These are phyloP conservation scores for Drosophila setosimentum DNA, from an alignment of 2,888 invertebrate species.

Conservation along the genomic window DNA sequence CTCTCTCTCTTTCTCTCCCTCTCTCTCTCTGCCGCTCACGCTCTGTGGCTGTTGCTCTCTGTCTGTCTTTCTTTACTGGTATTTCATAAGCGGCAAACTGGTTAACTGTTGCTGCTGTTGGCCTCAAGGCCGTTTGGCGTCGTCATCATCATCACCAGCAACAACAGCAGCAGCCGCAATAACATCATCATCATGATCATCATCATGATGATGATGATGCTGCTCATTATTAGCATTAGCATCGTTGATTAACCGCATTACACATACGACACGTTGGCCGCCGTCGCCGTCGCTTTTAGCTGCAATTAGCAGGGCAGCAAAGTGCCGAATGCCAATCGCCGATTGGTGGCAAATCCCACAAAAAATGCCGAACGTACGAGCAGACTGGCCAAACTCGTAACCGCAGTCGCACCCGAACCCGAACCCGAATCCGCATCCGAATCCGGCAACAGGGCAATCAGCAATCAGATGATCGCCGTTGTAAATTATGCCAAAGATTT, in stretches of 20 bases:
- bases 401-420: not conserved
- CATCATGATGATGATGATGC: constrained; percentile 14
- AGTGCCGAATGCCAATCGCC: constrained; percentile 19
- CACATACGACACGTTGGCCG: constrained; percentile 72
- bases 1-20: constrained; percentile 10
- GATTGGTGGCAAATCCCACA: constrained; percentile 5
- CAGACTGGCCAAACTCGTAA: not conserved
- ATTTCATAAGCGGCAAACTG: constrained; percentile 75
- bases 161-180: constrained; percentile 23
- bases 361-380: constrained; percentile 1
- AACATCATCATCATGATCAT: constrained; percentile 11
- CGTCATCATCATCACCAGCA: constrained; percentile 23
- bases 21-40: constrained; percentile 9
- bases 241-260: constrained; percentile 76
- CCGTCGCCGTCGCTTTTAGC: constrained; percentile 48
- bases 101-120: constrained; percentile 64
- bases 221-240: constrained; percentile 28
- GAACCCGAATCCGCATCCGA: constrained; percentile 24
- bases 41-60: constrained; percentile 6
- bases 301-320: constrained; percentile 77
- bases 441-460: constrained; percentile 48
- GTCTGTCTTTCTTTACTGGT: constrained; percentile 47
- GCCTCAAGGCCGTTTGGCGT: constrained; percentile 73
- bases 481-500: constrained; percentile 68
- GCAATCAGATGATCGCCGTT: constrained; percentile 51